These are phyloP conservation scores for Pseudomyrmex concolor DNA, from an alignment of 1,140 invertebrate genomes.

Conservation along the genomic window DNA sequence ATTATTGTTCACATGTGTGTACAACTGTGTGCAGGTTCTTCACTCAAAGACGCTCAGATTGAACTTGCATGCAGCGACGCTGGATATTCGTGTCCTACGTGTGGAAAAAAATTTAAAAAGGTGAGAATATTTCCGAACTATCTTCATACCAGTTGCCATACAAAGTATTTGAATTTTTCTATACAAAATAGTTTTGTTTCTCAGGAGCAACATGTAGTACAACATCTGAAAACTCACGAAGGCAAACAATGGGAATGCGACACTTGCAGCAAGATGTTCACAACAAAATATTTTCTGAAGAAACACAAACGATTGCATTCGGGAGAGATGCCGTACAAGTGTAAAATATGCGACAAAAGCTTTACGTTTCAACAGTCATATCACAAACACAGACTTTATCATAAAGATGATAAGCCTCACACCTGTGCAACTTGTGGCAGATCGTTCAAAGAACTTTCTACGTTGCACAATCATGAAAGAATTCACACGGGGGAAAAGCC, in stretches of 20 bases:
- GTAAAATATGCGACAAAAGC: constrained; percentile 93
- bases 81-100: constrained; percentile 83
- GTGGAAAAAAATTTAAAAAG: constrained; percentile 86
- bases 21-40: constrained; percentile 67
- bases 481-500: constrained; percentile 96
- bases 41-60: constrained; percentile 72
- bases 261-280: constrained; percentile 93
- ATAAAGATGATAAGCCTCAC: constrained; percentile 94
- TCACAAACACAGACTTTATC: constrained; percentile 94
- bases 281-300: constrained; percentile 95
- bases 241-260: constrained; percentile 92
- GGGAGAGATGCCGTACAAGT: constrained; percentile 95
- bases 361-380: constrained; percentile 97
- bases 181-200: constrained; percentile 34
- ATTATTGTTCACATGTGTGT: constrained; percentile 32
- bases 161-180: neutral
- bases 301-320: constrained; percentile 94
- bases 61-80: constrained; percentile 73
- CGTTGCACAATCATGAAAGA: constrained; percentile 94
- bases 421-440: constrained; percentile 91
- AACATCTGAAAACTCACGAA: constrained; percentile 86
- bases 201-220: constrained; percentile 85
- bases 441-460: constrained; percentile 95
- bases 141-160: no score
- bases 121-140: constrained; percentile 69